Evolutionary conservation across 2,888 invertebrate species (phyloP).

Genomic region (Calliopum simillimum): DNA sequence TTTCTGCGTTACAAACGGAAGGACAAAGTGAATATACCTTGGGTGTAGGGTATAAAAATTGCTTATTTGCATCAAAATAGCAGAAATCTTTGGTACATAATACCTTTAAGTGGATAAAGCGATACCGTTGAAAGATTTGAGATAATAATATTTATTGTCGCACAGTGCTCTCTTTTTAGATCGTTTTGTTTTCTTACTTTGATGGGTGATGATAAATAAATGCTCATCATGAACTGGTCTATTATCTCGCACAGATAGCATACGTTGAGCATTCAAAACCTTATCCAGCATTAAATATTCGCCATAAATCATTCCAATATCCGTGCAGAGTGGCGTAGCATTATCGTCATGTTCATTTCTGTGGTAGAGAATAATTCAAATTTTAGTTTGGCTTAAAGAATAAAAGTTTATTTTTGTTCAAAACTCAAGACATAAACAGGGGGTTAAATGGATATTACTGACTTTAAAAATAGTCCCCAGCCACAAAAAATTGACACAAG

Average conservation of each 20-base stretch:
- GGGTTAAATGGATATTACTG: background rate
- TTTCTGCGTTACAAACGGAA: too few relatives aligned
- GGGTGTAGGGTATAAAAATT: too few relatives aligned
- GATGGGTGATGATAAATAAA: slow-evolving; percentile 96
- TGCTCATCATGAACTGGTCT: slow-evolving; percentile 94
- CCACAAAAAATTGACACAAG: too few relatives aligned
- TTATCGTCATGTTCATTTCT: slow-evolving; percentile 57
- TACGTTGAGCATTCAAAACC: slow-evolving; percentile 82
- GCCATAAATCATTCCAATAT: slow-evolving; percentile 87
- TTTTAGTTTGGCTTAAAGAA: background rate
- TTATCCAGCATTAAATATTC: slow-evolving; percentile 93
- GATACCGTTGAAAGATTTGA: too few relatives aligned
- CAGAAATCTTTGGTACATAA: too few relatives aligned
- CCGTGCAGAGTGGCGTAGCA: slow-evolving; percentile 71
- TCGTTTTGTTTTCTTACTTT: slow-evolving; percentile 78
- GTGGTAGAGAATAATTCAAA: background rate
- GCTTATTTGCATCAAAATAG: too few relatives aligned
- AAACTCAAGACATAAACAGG: background rate
- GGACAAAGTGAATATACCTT: too few relatives aligned
- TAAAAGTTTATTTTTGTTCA: background rate
- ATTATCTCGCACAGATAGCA: slow-evolving; percentile 80
- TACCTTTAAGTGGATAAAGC: too few relatives aligned
- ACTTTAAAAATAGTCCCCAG: too few relatives aligned
- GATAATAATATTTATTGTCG: too few relatives aligned
- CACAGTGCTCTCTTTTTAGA: too few relatives aligned